phyloP scores from a whole-genome alignment of 1,140 invertebrate species.

The Zophobas morio region DNA sequence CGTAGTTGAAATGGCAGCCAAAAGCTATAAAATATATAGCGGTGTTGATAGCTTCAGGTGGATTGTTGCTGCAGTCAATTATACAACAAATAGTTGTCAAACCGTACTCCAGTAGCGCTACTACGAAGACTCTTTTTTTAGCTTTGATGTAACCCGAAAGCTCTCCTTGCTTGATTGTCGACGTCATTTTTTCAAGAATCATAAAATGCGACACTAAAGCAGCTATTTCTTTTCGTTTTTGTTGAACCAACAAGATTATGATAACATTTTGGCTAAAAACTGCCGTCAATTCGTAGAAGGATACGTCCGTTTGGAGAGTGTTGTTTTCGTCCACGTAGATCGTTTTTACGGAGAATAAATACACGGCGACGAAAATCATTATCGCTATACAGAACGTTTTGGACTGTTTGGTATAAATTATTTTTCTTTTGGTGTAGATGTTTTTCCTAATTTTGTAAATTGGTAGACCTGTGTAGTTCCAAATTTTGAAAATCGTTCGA shows the following conservation, averaged over 20 bases:
- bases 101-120: not conserved
- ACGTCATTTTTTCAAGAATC: not conserved
- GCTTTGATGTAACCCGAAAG: not conserved
- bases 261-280: slow-evolving; percentile 4
- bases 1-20: slow-evolving; percentile 6
- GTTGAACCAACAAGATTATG: slow-evolving; percentile 14
- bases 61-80: slow-evolving; percentile 17
- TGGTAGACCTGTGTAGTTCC: slow-evolving; percentile 31
- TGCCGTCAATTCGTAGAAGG: not conserved
- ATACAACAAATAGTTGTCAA: slow-evolving; percentile 16
- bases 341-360: slow-evolving; percentile 1
- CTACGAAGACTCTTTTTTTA: not conserved
- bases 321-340: slow-evolving; percentile 4
- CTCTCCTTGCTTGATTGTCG: not conserved
- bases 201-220: slow-evolving; percentile 9
- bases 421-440: not conserved
- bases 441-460: not conserved
- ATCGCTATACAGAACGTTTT: not conserved
- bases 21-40: slow-evolving; percentile 4
- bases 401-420: slow-evolving; percentile 3
- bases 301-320: not conserved
- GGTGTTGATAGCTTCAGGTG: not conserved
- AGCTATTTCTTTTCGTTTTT: slow-evolving; percentile 3
- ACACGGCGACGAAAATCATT: not conserved
- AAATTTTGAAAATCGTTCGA: slow-evolving; percentile 10